These are phyloP conservation scores for Ceramica pisi DNA, from an alignment of 2,888 invertebrate genomes.

Conservation along the genomic window DNA sequence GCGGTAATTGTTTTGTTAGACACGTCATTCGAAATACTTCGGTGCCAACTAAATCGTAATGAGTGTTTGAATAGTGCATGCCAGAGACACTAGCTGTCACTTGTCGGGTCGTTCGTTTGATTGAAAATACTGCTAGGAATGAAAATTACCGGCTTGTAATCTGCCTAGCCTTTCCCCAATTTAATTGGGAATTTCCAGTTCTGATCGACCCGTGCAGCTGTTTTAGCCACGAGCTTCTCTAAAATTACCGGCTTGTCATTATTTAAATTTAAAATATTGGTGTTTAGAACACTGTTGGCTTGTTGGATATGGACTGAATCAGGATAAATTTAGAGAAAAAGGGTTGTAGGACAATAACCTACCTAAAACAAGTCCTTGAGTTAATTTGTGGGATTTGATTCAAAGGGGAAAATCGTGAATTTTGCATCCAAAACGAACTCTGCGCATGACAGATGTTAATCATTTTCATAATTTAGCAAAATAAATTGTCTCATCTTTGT, in stretches of 20 bases:
- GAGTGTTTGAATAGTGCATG: constrained; percentile 25
- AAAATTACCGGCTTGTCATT: background rate
- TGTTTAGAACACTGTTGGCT: background rate
- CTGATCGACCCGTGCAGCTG: too few relatives aligned
- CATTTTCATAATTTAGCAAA: background rate
- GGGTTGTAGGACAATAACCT: background rate
- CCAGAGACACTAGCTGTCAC: constrained; percentile 9
- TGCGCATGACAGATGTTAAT: background rate
- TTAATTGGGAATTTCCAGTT: too few relatives aligned
- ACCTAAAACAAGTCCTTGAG: background rate
- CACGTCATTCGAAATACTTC: constrained; percentile 40
- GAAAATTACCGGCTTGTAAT: background rate
- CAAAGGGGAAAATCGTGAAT: background rate
- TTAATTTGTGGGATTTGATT: background rate
- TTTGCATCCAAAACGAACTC: background rate
- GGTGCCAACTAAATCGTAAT: constrained; percentile 41
- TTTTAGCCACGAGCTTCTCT: too few relatives aligned
- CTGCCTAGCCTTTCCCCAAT: too few relatives aligned
- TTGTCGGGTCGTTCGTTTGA: background rate
- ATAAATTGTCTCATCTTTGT: background rate
- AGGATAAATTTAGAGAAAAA: background rate
- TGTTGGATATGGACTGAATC: background rate
- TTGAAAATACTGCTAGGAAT: background rate
- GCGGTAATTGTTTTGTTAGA: constrained; percentile 34
- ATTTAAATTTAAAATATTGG: background rate